Conservation (phyloP, 2,797 vertebrate species). For the Acrossocheilus fasciatus region DNA sequence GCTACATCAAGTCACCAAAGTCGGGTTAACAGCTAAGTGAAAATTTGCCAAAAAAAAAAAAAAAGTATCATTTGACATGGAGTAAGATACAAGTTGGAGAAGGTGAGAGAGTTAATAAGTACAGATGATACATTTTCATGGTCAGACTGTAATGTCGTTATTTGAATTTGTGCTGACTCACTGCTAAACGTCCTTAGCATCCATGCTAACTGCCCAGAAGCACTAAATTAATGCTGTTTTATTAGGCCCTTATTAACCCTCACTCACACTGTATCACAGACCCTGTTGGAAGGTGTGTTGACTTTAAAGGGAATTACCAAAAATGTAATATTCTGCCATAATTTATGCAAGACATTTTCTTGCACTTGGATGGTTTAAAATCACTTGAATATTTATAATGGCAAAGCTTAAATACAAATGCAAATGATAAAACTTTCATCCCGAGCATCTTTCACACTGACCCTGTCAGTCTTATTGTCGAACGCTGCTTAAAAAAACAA, state of each 20-base stretch:
- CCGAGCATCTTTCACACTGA: neutral
- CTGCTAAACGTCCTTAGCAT: slow-evolving; percentile 28
- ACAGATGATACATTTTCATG: neutral
- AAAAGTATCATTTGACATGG: neutral
- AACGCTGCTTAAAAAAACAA: neutral
- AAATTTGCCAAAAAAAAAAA: slow-evolving; percentile 17
- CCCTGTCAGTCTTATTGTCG: neutral
- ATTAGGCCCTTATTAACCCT: neutral
- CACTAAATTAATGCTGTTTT: slow-evolving; percentile 3
- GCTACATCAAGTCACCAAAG: slow-evolving; percentile 14
- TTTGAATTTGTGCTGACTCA: slow-evolving; percentile 44
- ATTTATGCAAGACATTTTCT: neutral
- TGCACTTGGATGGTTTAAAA: neutral
- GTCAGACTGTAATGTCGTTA: slow-evolving; percentile 50
- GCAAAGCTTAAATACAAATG: neutral
- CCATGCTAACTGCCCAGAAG: slow-evolving; percentile 1
- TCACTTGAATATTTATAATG: neutral
- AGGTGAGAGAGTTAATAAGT: neutral
- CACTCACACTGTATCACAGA: neutral
- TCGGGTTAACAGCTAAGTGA: slow-evolving; percentile 19
- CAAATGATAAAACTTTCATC: neutral
- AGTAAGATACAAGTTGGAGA: neutral
- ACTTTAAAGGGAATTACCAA: neutral
- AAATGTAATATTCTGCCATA: neutral
- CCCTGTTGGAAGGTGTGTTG: neutral